Percentiles rank a stretch among this genome's conserved stretches.
phyloP scores from a whole-genome alignment of 2,797 vertebrate species.

The Clarias pachynema region DNA sequence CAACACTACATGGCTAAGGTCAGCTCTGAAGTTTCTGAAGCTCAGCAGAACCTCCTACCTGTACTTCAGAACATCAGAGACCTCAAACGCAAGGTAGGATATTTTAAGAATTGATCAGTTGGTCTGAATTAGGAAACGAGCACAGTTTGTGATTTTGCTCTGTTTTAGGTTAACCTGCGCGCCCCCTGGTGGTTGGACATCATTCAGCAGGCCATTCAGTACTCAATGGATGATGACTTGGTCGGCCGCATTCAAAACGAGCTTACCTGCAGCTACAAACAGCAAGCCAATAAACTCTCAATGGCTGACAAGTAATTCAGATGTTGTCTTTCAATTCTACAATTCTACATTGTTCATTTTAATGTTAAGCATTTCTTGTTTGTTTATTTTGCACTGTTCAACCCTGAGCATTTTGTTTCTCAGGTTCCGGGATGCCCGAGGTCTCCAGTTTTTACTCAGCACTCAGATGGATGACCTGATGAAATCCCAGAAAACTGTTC shows the following conservation, averaged over 20 bases:
- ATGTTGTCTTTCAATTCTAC: background rate
- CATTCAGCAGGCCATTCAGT: slow-evolving; percentile 80
- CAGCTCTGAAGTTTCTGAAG: slow-evolving; percentile 92
- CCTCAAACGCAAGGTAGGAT: slow-evolving; percentile 86
- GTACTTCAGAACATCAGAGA: slow-evolving; percentile 91
- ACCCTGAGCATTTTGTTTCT: slow-evolving; percentile 26
- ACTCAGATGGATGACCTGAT: slow-evolving; percentile 89
- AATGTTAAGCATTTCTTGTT: background rate
- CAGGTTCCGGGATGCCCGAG: slow-evolving; percentile 90
- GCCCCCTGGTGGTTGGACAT: slow-evolving; percentile 97
- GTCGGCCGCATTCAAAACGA: slow-evolving; percentile 92
- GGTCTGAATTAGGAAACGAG: background rate
- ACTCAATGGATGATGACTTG: slow-evolving; percentile 87
- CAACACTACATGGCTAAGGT: slow-evolving; percentile 99
- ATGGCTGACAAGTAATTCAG: slow-evolving; percentile 93
- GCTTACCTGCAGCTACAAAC: slow-evolving; percentile 91
- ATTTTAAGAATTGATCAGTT: background rate
- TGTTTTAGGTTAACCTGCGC: slow-evolving; percentile 81
- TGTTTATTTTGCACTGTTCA: background rate
- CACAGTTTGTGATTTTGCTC: background rate
- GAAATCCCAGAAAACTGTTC: slow-evolving; percentile 91
- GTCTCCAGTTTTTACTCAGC: slow-evolving; percentile 90
- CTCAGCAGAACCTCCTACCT: slow-evolving; percentile 88
- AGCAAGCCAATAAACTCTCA: slow-evolving; percentile 85
- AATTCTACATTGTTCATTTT: background rate